Evolutionary conservation across 2,797 vertebrate genomes (phyloP).

Genomic region (Hydrocynus forskahlii): DNA sequence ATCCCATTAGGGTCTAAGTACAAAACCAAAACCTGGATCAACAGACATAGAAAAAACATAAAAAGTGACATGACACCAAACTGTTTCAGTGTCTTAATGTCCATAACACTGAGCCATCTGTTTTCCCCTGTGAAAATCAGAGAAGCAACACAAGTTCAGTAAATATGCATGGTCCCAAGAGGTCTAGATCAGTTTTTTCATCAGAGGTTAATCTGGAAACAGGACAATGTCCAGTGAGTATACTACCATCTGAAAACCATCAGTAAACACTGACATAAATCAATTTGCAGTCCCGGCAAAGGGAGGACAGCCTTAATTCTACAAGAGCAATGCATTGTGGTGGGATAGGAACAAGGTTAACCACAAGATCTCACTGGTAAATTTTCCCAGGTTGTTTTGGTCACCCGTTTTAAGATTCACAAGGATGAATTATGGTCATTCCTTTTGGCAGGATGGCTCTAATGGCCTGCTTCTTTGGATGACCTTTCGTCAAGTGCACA

Average conservation of each 20-base stretch:
- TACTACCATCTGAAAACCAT: constrained; percentile 77
- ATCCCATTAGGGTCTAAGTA: too few species aligned
- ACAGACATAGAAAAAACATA: constrained; percentile 62
- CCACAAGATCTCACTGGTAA: constrained; percentile 61
- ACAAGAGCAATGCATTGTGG: constrained; percentile 64
- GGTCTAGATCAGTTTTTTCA: constrained; percentile 74
- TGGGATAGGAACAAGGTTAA: constrained; percentile 64
- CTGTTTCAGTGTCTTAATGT: constrained; percentile 78
- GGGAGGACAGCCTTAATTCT: constrained; percentile 67
- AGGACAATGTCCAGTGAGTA: constrained; percentile 73
- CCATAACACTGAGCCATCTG: constrained; percentile 76
- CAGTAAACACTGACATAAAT: constrained; percentile 79
- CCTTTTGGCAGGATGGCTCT: not conserved
- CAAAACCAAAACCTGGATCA: not conserved
- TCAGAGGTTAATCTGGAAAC: constrained; percentile 77
- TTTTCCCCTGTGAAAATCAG: constrained; percentile 67
- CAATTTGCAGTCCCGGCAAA: constrained; percentile 65
- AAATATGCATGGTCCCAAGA: constrained; percentile 72
- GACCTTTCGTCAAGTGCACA: not conserved
- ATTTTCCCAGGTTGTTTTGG: constrained; percentile 69
- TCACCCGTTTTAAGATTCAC: constrained; percentile 49
- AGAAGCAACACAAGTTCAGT: constrained; percentile 74
- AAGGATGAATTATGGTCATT: constrained; percentile 30
- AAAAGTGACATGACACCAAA: constrained; percentile 70
- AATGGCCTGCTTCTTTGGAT: constrained; percentile 20